These are phyloP conservation scores for Kryphioiulus occultus DNA, from an alignment of 2,888 invertebrate species.

Conservation along the genomic window DNA sequence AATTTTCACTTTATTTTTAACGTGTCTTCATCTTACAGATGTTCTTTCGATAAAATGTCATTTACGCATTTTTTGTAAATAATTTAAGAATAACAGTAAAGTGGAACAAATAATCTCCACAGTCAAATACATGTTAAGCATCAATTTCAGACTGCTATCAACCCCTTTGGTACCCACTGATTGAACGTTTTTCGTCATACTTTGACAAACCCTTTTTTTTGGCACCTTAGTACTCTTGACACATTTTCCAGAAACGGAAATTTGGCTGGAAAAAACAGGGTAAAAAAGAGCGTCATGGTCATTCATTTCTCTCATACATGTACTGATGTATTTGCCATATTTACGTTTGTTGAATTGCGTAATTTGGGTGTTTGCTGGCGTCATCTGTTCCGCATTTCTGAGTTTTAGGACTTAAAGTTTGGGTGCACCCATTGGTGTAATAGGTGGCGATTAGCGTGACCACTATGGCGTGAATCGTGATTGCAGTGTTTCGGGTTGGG, in stretches of 20 bases:
- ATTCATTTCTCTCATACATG: background rate
- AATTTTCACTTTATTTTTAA: no score
- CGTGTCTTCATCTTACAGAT: no score
- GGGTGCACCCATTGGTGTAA: constrained; percentile 32
- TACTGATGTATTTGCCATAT: background rate
- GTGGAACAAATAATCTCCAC: no score
- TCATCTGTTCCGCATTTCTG: background rate
- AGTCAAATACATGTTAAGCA: no score
- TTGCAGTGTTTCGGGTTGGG: background rate
- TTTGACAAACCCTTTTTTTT: background rate
- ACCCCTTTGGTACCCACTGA: no score
- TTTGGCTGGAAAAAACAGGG: background rate
- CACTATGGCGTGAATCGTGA: background rate
- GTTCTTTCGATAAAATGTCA: no score
- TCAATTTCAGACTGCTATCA: no score
- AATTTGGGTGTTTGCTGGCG: constrained; percentile 4
- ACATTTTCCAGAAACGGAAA: background rate
- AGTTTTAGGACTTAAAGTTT: background rate
- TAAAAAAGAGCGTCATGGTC: background rate
- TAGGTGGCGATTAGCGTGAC: constrained; percentile 1
- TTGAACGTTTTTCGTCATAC: no score
- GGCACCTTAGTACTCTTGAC: background rate
- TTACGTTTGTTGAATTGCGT: background rate
- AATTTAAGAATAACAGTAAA: no score
- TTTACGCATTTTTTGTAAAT: no score